Percentiles rank a stretch among this genome's conserved stretches.
Evolutionary conservation across 1,140 invertebrate species (phyloP).

Genomic region (Drosophila pectinifera): DNA sequence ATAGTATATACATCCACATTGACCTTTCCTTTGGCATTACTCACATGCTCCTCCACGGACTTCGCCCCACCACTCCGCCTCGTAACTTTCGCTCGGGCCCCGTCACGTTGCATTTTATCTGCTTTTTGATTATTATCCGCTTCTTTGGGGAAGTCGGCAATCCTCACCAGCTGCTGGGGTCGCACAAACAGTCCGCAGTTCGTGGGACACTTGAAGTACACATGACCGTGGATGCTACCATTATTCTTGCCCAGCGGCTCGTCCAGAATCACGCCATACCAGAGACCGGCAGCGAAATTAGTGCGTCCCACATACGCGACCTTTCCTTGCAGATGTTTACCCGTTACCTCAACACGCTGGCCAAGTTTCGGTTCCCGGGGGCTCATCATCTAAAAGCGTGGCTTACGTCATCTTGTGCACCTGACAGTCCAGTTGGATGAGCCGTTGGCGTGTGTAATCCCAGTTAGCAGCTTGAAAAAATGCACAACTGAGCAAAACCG

Average conservation of each 20-base stretch:
- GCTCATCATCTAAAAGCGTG: constrained; percentile 35
- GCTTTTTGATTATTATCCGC: constrained; percentile 36
- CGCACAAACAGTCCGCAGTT: constrained; percentile 95
- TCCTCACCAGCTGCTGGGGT: constrained; percentile 89
- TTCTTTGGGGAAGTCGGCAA: constrained; percentile 86
- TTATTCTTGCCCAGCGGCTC: constrained; percentile 97
- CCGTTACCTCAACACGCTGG: constrained; percentile 91
- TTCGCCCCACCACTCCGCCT: constrained; percentile 33
- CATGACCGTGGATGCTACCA: constrained; percentile 93
- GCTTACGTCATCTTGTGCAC: constrained; percentile 70
- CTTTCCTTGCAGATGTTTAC: constrained; percentile 91
- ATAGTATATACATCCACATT: neutral
- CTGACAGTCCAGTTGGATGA: constrained; percentile 31
- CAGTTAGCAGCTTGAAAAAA: constrained; percentile 56
- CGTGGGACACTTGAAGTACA: constrained; percentile 93
- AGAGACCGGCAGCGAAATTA: constrained; percentile 93
- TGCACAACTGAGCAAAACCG: constrained; percentile 57
- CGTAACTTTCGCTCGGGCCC: constrained; percentile 24
- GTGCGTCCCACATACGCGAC: constrained; percentile 94
- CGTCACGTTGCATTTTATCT: constrained; percentile 59
- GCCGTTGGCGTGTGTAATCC: constrained; percentile 61
- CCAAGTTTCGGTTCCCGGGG: constrained; percentile 88
- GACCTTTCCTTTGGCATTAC: constrained; percentile 15
- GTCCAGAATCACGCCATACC: constrained; percentile 95
- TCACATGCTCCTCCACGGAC: constrained; percentile 58